Conservation (phyloP, 1,140 invertebrate genomes). For the Pachypeltis micranthus region DNA sequence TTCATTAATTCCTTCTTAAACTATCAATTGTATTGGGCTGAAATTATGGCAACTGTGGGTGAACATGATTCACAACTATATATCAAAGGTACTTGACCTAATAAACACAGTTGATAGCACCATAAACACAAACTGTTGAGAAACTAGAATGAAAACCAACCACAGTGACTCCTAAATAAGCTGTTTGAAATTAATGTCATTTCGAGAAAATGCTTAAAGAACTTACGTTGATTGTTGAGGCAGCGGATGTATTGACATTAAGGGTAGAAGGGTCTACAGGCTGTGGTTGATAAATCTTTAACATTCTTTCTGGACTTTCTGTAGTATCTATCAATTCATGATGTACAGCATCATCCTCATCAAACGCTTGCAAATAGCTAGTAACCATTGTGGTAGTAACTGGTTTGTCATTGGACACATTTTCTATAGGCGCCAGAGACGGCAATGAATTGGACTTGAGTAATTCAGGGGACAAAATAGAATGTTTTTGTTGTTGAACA, state of each 20-base stretch:
- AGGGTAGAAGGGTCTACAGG: not conserved
- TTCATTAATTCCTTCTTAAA: too few species aligned
- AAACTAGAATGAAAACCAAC: too few species aligned
- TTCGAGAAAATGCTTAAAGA: not conserved
- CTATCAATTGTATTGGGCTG: too few species aligned
- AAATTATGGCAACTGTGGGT: too few species aligned
- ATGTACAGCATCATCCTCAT: conserved; percentile 24
- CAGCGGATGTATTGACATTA: conserved; percentile 3
- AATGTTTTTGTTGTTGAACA: conserved; percentile 39
- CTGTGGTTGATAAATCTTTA: conserved; percentile 25
- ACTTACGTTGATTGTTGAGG: conserved; percentile 11
- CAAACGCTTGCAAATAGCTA: conserved; percentile 28
- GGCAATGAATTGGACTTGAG: conserved; percentile 15
- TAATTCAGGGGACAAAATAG: conserved; percentile 18
- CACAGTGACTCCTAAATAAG: too few species aligned
- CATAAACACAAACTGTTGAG: too few species aligned
- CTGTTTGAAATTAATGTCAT: too few species aligned
- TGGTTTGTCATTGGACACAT: conserved; percentile 22
- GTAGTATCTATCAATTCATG: conserved; percentile 21
- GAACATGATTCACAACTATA: too few species aligned
- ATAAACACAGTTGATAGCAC: too few species aligned
- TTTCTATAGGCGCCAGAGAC: conserved; percentile 22
- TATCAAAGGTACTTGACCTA: too few species aligned
- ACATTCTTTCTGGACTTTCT: conserved; percentile 23
- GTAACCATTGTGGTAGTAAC: conserved; percentile 26